A percentile compares a stretch with the other conserved stretches of the same genome.
Conservation (phyloP, 1,140 invertebrate species). For the Hirudo medicinalis region DNA sequence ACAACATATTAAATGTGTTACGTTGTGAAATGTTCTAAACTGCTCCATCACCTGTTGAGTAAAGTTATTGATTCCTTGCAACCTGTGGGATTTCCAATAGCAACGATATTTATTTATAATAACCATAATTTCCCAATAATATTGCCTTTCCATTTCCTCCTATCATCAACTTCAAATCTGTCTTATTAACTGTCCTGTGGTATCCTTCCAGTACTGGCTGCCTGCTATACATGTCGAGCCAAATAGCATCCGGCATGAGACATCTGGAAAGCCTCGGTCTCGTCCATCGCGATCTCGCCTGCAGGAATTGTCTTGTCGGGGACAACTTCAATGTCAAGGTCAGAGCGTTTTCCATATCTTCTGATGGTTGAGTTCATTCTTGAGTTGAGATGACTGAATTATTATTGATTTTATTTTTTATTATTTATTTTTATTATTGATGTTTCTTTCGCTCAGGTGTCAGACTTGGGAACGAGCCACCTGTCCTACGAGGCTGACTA, state of each 20-base stretch:
- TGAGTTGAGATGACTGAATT: not conserved
- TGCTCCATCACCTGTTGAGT: too few relatives aligned
- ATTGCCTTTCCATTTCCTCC: not conserved
- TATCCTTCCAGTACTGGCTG: conserved; percentile 41
- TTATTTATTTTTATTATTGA: too few relatives aligned
- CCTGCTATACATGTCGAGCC: conserved; percentile 65
- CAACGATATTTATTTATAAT: too few relatives aligned
- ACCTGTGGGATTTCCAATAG: not conserved
- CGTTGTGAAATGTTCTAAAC: too few relatives aligned
- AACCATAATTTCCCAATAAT: not conserved
- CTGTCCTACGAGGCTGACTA: conserved; percentile 30
- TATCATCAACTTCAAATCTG: not conserved
- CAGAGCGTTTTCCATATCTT: not conserved
- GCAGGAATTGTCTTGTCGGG: conserved; percentile 69
- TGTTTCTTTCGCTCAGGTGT: conserved; percentile 30
- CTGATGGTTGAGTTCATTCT: not conserved
- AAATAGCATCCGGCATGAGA: conserved; percentile 78
- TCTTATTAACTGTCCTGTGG: not conserved
- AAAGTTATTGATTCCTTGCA: too few relatives aligned
- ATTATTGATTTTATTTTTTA: too few relatives aligned
- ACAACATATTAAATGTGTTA: not conserved
- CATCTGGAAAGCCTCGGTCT: conserved; percentile 65
- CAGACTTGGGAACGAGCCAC: conserved; percentile 76
- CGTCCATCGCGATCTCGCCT: conserved; percentile 62
- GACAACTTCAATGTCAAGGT: conserved; percentile 74